These are phyloP conservation scores for Enteromius mattozi DNA, from an alignment of 2,797 vertebrate genomes.

Conservation along the genomic window DNA sequence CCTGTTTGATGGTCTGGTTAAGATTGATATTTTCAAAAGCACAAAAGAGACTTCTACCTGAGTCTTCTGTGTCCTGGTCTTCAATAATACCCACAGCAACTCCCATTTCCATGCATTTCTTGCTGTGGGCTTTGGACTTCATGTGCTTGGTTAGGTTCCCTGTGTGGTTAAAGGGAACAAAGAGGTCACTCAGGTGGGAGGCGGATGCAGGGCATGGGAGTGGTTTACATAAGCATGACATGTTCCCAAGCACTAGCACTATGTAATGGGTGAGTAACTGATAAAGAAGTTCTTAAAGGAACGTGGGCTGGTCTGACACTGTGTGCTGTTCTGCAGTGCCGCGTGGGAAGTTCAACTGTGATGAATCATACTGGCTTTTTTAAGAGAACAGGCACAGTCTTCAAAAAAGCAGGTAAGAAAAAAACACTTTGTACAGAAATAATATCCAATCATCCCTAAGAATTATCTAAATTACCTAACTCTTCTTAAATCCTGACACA, in stretches of 20 bases:
- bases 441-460: constrained; percentile 13
- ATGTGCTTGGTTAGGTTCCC: constrained; percentile 99
- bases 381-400: constrained; percentile 64
- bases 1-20: neutral
- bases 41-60: constrained; percentile 78
- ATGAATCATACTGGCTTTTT: constrained; percentile 77
- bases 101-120: constrained; percentile 98
- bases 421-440: constrained; percentile 42
- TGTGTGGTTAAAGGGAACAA: constrained; percentile 66
- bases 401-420: constrained; percentile 57
- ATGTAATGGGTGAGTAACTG: constrained; percentile 76
- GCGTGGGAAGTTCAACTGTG: constrained; percentile 77
- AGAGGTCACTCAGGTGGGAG: constrained; percentile 46
- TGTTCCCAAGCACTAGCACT: constrained; percentile 67
- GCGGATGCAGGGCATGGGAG: constrained; percentile 44
- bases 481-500: neutral
- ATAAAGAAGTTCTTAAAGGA: constrained; percentile 79
- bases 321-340: constrained; percentile 74
- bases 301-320: constrained; percentile 78
- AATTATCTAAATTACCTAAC: constrained; percentile 6
- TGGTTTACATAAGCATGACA: constrained; percentile 57
- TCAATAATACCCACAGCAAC: constrained; percentile 88
- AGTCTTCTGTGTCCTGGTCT: constrained; percentile 95
- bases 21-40: neutral
- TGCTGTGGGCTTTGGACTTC: constrained; percentile 99